Percentiles rank a stretch among this genome's conserved stretches.
phyloP scores from a whole-genome alignment of 2,113 vertebrate genomes.

The Trematocara macrostoma region DNA sequence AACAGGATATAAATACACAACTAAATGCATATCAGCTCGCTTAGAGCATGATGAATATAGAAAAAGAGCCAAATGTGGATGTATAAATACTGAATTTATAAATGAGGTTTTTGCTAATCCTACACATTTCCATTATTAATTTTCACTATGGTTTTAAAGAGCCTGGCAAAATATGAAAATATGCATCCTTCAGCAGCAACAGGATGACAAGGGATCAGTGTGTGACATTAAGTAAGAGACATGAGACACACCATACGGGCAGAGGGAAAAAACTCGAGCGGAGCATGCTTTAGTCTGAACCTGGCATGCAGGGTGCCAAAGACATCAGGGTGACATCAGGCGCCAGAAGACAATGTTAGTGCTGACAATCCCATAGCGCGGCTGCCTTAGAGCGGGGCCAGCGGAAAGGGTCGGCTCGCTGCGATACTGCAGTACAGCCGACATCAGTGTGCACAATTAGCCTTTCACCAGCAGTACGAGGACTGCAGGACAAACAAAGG shows the following conservation, averaged over 20 bases:
- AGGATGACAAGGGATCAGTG: neutral
- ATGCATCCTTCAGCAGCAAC: neutral
- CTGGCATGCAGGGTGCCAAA: neutral
- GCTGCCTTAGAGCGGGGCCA: slow-evolving; percentile 53
- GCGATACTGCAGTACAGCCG: neutral
- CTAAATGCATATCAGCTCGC: neutral
- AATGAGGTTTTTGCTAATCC: neutral
- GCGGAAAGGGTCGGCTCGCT: slow-evolving; percentile 28
- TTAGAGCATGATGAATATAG: neutral
- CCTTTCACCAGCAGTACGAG: slow-evolving; percentile 21
- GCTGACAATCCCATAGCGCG: slow-evolving; percentile 62
- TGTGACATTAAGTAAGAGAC: neutral
- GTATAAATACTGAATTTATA: neutral
- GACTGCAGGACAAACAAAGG: slow-evolving; percentile 18
- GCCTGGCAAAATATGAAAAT: neutral
- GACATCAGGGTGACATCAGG: slow-evolving; percentile 49
- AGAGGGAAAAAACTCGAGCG: neutral
- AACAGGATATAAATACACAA: neutral
- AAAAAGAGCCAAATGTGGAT: rapidly evolving
- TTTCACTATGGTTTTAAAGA: neutral
- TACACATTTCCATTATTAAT: neutral
- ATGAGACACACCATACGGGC: neutral
- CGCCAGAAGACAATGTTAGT: slow-evolving; percentile 70
- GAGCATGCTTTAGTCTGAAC: neutral
- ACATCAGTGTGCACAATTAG: slow-evolving; percentile 25